These are phyloP conservation scores for Rhamnusium bicolor DNA, from an alignment of 2,888 invertebrate species.

Conservation along the genomic window DNA sequence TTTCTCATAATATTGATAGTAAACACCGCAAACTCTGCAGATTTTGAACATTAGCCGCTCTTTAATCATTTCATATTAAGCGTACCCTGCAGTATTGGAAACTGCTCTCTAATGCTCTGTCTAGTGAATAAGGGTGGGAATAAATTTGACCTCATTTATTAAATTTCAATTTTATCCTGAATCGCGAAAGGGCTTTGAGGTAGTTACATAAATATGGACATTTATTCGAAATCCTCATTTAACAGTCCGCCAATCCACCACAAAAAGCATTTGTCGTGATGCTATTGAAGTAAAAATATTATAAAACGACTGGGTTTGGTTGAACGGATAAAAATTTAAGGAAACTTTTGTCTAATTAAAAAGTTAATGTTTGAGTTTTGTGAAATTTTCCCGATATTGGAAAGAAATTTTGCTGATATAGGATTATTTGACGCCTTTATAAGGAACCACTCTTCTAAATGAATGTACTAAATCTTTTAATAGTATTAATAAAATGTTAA, in stretches of 20 bases:
- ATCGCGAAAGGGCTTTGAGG: slow-evolving; percentile 20
- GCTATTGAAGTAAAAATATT: not conserved
- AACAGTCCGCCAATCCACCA: not conserved
- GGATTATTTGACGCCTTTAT: not conserved
- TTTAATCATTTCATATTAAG: not conserved
- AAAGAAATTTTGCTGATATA: not conserved
- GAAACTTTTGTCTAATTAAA: too few relatives aligned
- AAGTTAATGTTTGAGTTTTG: not conserved
- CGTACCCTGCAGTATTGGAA: not conserved
- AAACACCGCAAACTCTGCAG: not conserved
- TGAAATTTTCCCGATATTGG: too few relatives aligned
- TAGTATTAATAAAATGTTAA: too few relatives aligned
- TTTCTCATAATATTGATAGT: not conserved
- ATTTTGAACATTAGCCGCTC: not conserved
- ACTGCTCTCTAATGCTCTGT: slow-evolving; percentile 8
- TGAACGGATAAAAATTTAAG: not conserved
- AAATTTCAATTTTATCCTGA: slow-evolving; percentile 28
- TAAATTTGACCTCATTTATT: slow-evolving; percentile 29
- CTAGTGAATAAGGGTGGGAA: not conserved
- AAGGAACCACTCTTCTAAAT: not conserved
- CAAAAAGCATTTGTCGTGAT: not conserved
- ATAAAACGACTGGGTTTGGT: not conserved
- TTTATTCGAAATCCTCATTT: slow-evolving; percentile 21
- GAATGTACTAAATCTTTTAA: too few relatives aligned
- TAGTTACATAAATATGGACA: slow-evolving; percentile 43